These are phyloP conservation scores for Hartigia nigra DNA, from an alignment of 2,888 invertebrate genomes.

Conservation along the genomic window DNA sequence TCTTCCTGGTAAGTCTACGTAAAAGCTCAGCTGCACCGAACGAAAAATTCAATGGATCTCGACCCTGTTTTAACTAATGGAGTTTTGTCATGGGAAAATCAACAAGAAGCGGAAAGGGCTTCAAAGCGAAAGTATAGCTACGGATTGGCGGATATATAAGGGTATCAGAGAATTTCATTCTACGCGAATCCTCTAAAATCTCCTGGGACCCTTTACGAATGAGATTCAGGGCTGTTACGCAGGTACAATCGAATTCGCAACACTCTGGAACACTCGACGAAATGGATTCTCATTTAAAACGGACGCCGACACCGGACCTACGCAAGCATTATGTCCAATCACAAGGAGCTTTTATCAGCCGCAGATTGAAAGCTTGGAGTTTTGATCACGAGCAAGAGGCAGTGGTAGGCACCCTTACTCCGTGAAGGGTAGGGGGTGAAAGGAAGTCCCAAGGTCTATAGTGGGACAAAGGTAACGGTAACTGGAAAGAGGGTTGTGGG, in stretches of 20 bases:
- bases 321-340: slow-evolving; percentile 47
- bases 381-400: slow-evolving; percentile 49
- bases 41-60: slow-evolving; percentile 50
- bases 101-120: background rate
- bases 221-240: background rate
- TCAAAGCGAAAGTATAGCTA: background rate
- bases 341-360: slow-evolving; percentile 51
- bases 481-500: background rate
- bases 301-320: background rate
- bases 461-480: background rate
- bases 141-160: too few relatives aligned
- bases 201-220: background rate
- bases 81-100: slow-evolving; percentile 29
- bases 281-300: slow-evolving; percentile 7
- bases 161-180: too few relatives aligned
- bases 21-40: slow-evolving; percentile 52
- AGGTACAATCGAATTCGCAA: slow-evolving; percentile 45
- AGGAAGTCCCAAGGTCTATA: background rate
- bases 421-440: background rate
- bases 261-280: slow-evolving; percentile 21
- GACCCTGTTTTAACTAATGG: slow-evolving; percentile 39
- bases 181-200: background rate
- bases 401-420: slow-evolving; percentile 12
- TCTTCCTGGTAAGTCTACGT: slow-evolving; percentile 12
- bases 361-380: slow-evolving; percentile 44